Conservation (phyloP, 2,113 vertebrate species). For the Trichomycterus rosablanca region DNA sequence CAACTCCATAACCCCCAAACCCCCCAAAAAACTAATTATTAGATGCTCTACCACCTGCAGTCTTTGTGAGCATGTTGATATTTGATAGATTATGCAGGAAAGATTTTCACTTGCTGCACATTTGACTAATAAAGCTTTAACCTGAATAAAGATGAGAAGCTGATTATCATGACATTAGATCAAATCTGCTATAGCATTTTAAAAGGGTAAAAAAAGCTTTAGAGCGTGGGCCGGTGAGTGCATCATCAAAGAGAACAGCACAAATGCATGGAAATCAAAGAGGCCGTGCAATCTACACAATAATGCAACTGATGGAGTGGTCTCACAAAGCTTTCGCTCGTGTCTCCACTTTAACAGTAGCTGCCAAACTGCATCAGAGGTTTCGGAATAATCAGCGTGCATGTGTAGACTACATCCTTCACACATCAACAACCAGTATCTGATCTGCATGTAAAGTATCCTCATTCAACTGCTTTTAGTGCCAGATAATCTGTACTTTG, state of each 20-base stretch:
- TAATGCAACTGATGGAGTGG: constrained; percentile 49
- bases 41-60: no score
- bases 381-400: background rate
- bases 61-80: no score
- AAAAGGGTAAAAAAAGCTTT: constrained; percentile 44
- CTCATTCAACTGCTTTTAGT: background rate
- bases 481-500: no score
- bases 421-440: background rate
- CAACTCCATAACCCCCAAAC: no score
- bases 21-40: no score
- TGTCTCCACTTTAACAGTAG: background rate
- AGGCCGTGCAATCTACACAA: constrained; percentile 63
- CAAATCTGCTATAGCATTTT: constrained; percentile 51
- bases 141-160: constrained; percentile 27
- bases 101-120: background rate
- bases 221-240: constrained; percentile 42
- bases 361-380: no score
- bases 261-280: constrained; percentile 42
- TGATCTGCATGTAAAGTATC: background rate
- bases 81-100: no score
- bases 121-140: no score
- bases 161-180: constrained; percentile 47
- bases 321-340: constrained; percentile 46
- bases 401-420: background rate
- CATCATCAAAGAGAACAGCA: constrained; percentile 59